Base-by-base conservation (phyloP, 2,888 invertebrate genomes). In the Meloe dianella region DNA sequence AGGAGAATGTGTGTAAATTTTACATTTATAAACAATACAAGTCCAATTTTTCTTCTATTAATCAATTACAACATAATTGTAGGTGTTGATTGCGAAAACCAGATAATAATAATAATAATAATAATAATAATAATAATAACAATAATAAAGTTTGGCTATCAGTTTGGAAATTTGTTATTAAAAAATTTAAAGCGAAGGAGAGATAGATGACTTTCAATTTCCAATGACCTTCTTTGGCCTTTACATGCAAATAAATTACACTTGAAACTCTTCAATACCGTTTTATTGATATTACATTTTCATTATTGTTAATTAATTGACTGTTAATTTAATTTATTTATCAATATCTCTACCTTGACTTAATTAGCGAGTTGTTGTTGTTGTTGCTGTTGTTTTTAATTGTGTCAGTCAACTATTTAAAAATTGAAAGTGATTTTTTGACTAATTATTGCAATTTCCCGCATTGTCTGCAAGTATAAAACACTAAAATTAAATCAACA, bases 241-340 rank as follows among this genome's bases (percentile, higher is more conserved):
- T 41, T 35, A 35, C 12, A 35, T 12, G 12, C 12, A 54, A 12
- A 12, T 57, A 57, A n/a, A 57, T 57, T 57, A 57, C 57, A 29
- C 57, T 29, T 57, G 29, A 29, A 57, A 57, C 5, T 57, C 57
- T 57, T n/a, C 57, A 57, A 24, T 29, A 57, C n/a, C 29, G 29
- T 14, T n/a, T 57, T n/a, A 57, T 41, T 41, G 17, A 5, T 41
- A 41, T 41, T 41, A 17, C 2, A 7, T 8, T 41, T 12, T 35
- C 3, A 35, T 12, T 35, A 8, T 1, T 32, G 32, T 32, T 32
- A 12, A 10, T 32, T 32, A n/a, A n/a, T n/a, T n/a, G n/a, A n/a
- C n/a, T n/a, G n/a, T n/a, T n/a, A n/a, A n/a, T n/a, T n/a, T n/a
- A n/a, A n/a, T n/a, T n/a, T n/a, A n/a, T n/a, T n/a, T n/a, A n/a